Conservation (phyloP, 2,888 invertebrate species). For the Ennomos fuscantarius region DNA sequence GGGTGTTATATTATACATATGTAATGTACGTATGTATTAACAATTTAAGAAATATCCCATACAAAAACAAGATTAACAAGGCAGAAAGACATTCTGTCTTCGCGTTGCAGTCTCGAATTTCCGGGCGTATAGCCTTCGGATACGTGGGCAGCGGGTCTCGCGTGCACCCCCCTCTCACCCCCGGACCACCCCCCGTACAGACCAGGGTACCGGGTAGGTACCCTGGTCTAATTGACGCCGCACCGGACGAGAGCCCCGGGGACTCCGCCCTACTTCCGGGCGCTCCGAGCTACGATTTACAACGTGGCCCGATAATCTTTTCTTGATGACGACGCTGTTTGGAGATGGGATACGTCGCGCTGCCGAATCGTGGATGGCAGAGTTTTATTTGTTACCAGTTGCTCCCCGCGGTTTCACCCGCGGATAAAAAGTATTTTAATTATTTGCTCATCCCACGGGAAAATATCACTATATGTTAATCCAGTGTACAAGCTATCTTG, state of each 20-base stretch:
- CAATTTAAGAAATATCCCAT: too few relatives aligned
- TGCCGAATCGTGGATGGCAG: too few relatives aligned
- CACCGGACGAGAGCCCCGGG: conserved; percentile 75
- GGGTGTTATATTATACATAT: too few relatives aligned
- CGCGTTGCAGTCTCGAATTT: conserved; percentile 73
- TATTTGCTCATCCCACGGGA: too few relatives aligned
- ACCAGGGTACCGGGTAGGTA: too few relatives aligned
- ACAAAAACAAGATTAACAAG: background rate
- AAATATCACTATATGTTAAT: too few relatives aligned
- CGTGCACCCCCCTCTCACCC: conserved; percentile 51
- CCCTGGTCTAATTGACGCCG: conserved; percentile 80
- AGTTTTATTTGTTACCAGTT: too few relatives aligned
- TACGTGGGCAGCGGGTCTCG: conserved; percentile 54
- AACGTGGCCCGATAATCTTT: conserved; percentile 80
- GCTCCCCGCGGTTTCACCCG: too few relatives aligned
- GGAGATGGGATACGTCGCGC: conserved; percentile 11
- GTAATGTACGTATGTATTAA: too few relatives aligned
- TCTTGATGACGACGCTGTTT: conserved; percentile 66
- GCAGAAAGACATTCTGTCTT: conserved; percentile 44
- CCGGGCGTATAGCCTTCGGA: conserved; percentile 69
- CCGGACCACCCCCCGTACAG: too few relatives aligned
- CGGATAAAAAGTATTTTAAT: too few relatives aligned
- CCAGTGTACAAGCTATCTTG: too few relatives aligned
- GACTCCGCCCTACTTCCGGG: conserved; percentile 72
- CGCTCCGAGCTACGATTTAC: conserved; percentile 71